Percentiles rank a stretch among this genome's conserved stretches.
phyloP scores from a whole-genome alignment of 2,797 vertebrate genomes.

The Microchirus variegatus region DNA sequence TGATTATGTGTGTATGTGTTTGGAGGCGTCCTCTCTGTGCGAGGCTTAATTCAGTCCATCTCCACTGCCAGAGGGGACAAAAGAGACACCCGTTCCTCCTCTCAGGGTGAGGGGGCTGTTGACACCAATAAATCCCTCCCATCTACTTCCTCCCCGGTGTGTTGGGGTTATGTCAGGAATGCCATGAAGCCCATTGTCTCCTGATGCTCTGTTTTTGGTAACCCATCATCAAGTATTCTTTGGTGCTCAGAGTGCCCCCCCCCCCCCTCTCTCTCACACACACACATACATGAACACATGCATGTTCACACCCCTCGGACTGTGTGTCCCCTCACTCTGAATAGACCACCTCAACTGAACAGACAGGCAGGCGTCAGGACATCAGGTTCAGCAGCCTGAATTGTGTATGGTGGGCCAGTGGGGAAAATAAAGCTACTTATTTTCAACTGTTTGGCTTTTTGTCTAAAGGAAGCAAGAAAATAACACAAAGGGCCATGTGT shows the following conservation, averaged over 20 bases:
- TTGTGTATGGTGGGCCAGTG: constrained; percentile 46
- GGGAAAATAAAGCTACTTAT: constrained; percentile 69
- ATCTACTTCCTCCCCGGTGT: constrained; percentile 80
- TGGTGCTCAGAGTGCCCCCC: constrained; percentile 54
- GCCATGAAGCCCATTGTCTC: constrained; percentile 78
- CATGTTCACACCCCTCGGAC: constrained; percentile 61
- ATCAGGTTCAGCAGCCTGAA: constrained; percentile 73
- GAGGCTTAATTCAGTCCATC: constrained; percentile 76
- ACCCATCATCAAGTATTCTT: constrained; percentile 81
- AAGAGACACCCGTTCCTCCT: constrained; percentile 77
- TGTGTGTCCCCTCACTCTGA: constrained; percentile 76
- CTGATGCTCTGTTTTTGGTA: constrained; percentile 80
- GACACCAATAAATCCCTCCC: constrained; percentile 81
- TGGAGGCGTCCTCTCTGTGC: constrained; percentile 70
- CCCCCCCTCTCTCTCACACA: constrained; percentile 67
- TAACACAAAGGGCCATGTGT: constrained; percentile 64
- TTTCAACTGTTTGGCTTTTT: constrained; percentile 79
- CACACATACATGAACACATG: constrained; percentile 36
- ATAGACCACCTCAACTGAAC: constrained; percentile 82
- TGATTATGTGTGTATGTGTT: constrained; percentile 76
- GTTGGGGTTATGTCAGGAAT: constrained; percentile 84
- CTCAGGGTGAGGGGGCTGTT: constrained; percentile 72
- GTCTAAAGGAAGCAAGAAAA: constrained; percentile 53
- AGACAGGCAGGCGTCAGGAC: constrained; percentile 82
- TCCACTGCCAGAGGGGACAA: constrained; percentile 77